phyloP scores from a whole-genome alignment of 64 coral and sea anemone genomes.

The Montipora cactus region DNA sequence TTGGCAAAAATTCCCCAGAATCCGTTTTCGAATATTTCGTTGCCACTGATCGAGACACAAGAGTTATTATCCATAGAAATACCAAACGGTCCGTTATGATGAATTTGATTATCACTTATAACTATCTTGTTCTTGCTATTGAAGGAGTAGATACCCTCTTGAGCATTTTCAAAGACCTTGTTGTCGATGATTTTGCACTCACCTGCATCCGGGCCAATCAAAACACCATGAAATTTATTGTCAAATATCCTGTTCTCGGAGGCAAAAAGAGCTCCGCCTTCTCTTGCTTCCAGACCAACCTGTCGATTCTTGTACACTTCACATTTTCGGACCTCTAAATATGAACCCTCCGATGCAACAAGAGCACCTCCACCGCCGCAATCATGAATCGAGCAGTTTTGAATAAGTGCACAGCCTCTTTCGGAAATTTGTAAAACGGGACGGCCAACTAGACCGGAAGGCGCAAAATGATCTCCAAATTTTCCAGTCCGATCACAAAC shows the following conservation, averaged over 20 bases:
- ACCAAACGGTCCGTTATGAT: slow-evolving; percentile 81
- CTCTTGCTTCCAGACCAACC: slow-evolving; percentile 73
- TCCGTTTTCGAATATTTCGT: slow-evolving; percentile 74
- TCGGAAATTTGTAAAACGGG: slow-evolving; percentile 32
- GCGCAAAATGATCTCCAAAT: not conserved
- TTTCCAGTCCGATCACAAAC: slow-evolving; percentile 69
- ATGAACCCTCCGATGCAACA: not conserved
- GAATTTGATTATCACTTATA: slow-evolving; percentile 44
- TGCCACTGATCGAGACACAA: slow-evolving; percentile 4
- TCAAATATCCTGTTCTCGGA: slow-evolving; percentile 60
- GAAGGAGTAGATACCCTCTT: slow-evolving; percentile 36
- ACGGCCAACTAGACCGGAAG: slow-evolving; percentile 16
- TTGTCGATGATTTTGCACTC: slow-evolving; percentile 42
- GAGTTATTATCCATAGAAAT: slow-evolving; percentile 47
- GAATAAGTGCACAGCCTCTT: slow-evolving; percentile 12
- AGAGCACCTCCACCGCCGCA: slow-evolving; percentile 73
- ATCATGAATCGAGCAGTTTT: slow-evolving; percentile 56
- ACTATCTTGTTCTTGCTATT: not conserved
- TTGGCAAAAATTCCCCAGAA: slow-evolving; percentile 73
- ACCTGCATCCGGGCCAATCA: slow-evolving; percentile 73
- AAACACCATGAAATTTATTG: slow-evolving; percentile 54
- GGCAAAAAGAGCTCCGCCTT: slow-evolving; percentile 51
- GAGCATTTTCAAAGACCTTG: slow-evolving; percentile 73
- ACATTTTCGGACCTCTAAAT: slow-evolving; percentile 17
- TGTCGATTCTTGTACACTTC: slow-evolving; percentile 57